A percentile compares a stretch with the other conserved stretches of the same genome.
These are phyloP conservation scores for Notarius quadriscutis DNA, from an alignment of 2,113 vertebrate species.

Conservation along the genomic window DNA sequence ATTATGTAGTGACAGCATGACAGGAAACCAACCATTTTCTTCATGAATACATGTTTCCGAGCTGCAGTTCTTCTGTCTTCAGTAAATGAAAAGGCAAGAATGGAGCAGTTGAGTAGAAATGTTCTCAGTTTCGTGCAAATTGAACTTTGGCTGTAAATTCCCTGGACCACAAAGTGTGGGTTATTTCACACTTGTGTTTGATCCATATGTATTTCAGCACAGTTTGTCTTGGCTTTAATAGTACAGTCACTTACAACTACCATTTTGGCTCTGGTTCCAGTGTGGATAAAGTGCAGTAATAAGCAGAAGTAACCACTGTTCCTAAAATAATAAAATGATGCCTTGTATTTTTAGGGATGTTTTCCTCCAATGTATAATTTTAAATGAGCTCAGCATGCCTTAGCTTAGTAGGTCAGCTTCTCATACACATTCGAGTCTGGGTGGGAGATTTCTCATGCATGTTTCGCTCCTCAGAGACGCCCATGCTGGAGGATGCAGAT, in stretches of 20 bases:
- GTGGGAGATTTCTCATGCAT: not conserved
- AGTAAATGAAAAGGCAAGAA: not conserved
- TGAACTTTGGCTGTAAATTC: not conserved
- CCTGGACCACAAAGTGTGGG: not conserved
- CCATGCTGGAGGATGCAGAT: slow-evolving; percentile 98
- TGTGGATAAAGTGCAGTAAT: not conserved
- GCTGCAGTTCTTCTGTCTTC: not conserved
- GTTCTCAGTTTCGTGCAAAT: not conserved
- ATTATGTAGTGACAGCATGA: not conserved
- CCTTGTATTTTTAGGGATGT: not conserved
- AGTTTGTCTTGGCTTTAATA: not conserved
- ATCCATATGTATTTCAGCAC: slow-evolving; percentile 4
- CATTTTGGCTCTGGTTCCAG: not conserved
- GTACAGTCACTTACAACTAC: not conserved
- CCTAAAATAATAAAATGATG: slow-evolving; percentile 15
- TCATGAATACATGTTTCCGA: not conserved
- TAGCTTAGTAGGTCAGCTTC: not conserved
- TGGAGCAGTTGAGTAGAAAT: not conserved
- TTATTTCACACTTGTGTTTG: not conserved
- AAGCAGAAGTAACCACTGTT: slow-evolving; percentile 8
- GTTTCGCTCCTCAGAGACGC: slow-evolving; percentile 79
- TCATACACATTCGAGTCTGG: not conserved
- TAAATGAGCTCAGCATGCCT: not conserved
- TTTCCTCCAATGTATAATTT: slow-evolving; percentile 10
- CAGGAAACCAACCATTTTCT: not conserved